Base-by-base conservation (phyloP, 1,140 invertebrate species). In the Oryzaephilus surinamensis region DNA sequence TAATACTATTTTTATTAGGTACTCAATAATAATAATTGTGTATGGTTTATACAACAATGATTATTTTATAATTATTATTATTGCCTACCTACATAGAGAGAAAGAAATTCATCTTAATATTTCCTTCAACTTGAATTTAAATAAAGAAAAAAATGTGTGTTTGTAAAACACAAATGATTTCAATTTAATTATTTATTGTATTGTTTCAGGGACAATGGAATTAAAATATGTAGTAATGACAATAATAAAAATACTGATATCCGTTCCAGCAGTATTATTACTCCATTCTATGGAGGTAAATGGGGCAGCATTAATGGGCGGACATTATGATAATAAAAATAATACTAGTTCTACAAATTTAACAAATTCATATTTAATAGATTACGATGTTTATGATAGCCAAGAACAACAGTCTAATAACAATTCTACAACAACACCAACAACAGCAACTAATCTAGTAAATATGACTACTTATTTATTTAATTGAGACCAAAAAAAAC, bases 161-260 rank as follows among this genome's bases (percentile, higher is more conserved):
- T n/a, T n/a, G n/a, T n/a, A n/a, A n/a, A n/a, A n/a, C n/a, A n/a
- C n/a, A n/a, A n/a, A n/a, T n/a, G n/a, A n/a, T n/a, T n/a, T n/a
- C n/a, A n/a, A n/a, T n/a, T n/a, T n/a, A n/a, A n/a, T n/a, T n/a
- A n/a, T n/a, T n/a, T n/a, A n/a, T n/a, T n/a, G n/a, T n/a, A n/a
- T n/a, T n/a, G n/a, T 36, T 36, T 24, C 18, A 38, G 27, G 7
- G 30, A 38, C 16, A 15, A 61, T 61, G 59, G 59, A 61, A 29
- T 29, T 60, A n/a, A 49, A 50, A 35, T 50, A 54, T 18, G 51
- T 57, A 15, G 30, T 59, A 2, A 21, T 57, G 33, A 58, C 53
- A 6, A 51, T 61, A 7, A 45, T 61, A 0, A 61, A 61, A 45
- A 61, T 61, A 19, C 18, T 61, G 5, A 53, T 60, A 27, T 61